Evolutionary conservation across 2,888 invertebrate genomes (phyloP).

Genomic region (Drosophila conformis): DNA sequence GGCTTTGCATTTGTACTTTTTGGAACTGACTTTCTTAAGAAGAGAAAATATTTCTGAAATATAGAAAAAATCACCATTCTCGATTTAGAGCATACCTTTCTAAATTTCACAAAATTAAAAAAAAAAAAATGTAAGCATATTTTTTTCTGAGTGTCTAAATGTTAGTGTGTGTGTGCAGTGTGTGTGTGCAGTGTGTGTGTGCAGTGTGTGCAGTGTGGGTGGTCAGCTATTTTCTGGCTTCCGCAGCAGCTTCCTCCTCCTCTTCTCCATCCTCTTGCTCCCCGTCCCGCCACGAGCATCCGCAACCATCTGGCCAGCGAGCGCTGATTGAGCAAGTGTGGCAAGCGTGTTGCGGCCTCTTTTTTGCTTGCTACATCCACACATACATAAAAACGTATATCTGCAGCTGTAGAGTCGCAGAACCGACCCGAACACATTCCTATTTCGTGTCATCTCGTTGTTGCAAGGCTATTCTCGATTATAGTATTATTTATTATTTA

Average conservation of each 20-base stretch:
- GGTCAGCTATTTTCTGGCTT: conserved; percentile 19
- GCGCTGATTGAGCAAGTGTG: conserved; percentile 50
- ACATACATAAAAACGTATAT: neutral
- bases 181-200: neutral
- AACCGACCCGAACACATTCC: conserved; percentile 17
- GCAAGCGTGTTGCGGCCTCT: conserved; percentile 34
- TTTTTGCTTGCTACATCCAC: conserved; percentile 28
- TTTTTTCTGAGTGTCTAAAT: neutral
- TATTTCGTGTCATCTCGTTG: conserved; percentile 26
- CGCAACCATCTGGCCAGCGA: conserved; percentile 38
- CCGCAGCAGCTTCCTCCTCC: neutral
- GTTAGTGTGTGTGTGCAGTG: neutral
- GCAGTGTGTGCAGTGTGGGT: conserved; percentile 26
- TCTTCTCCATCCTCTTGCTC: neutral
- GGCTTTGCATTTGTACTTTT: neutral
- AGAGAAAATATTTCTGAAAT: neutral
- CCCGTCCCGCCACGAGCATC: neutral
- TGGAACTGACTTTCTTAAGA: neutral
- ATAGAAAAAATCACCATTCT: neutral
- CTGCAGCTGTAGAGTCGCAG: neutral
- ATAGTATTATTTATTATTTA: conserved; percentile 8
- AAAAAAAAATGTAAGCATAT: neutral
- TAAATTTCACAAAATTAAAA: neutral
- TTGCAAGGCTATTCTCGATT: conserved; percentile 31
- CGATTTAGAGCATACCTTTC: neutral